phyloP scores from a whole-genome alignment of 2,113 vertebrate species.

The Pyrgilauda ruficollis region DNA sequence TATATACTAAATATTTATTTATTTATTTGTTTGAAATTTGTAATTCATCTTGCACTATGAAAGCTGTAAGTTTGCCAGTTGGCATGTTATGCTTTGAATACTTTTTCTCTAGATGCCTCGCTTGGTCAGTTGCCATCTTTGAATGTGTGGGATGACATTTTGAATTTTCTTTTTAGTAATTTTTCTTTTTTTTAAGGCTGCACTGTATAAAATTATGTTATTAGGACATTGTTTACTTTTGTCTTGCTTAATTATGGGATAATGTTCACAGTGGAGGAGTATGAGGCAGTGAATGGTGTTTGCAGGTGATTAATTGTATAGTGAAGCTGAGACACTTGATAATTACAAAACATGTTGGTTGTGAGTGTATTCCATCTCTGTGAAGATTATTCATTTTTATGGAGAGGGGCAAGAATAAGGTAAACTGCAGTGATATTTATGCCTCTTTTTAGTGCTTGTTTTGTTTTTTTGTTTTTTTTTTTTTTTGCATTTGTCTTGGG shows the following conservation, averaged over 20 bases:
- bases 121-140: background rate
- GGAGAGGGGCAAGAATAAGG: background rate
- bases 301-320: constrained; percentile 44
- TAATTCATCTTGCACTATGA: background rate
- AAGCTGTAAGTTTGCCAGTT: background rate
- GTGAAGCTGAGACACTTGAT: background rate
- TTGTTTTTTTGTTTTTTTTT: background rate
- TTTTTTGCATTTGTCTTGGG: background rate
- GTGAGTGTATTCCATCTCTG: background rate
- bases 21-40: background rate
- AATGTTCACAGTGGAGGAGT: constrained; percentile 17
- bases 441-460: background rate
- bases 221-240: constrained; percentile 62
- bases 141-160: background rate
- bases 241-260: constrained; percentile 61
- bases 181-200: background rate
- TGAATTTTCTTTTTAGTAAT: background rate
- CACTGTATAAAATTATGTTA: constrained; percentile 2
- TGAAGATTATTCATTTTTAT: background rate
- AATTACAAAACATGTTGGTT: background rate
- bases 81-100: background rate
- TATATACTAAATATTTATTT: background rate
- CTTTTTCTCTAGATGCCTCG: background rate
- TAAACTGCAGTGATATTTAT: background rate
- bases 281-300: constrained; percentile 24